Base-by-base conservation (phyloP, 2,113 vertebrate species). In the Kryptolebias marmoratus region DNA sequence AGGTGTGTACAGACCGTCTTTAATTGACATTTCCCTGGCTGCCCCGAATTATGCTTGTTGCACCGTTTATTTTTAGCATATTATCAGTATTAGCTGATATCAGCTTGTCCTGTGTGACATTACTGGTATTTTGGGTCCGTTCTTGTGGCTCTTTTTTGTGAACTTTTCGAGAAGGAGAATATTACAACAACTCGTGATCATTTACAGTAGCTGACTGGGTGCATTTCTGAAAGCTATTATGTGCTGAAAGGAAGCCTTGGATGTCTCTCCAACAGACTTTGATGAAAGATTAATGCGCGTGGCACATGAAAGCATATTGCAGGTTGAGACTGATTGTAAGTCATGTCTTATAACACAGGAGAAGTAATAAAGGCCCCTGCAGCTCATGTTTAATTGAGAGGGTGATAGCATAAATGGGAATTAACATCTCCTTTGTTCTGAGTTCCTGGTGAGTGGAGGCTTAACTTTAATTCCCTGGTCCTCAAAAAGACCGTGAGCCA, bases 371-470 rank as follows among this genome's bases (percentile, higher is more conserved):
- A 49, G 42, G 44, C 53, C 13, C 27, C 16, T 49, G 64, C 16
- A 10, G 63, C 44, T 55, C 1, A 12, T 68, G 61, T 71, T 71
- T 67, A 68, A 56, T 10, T 28, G 50, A 73, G 62, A 82, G 50
- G 60, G n/a, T 1, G 31, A 64, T 52, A 22, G 63, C 69, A 57
- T 80, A 61, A 82, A 81, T 70, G 48, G 64, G 42, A 80, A 82
- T 86, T 82, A 82, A 60, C 73, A 80, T 81, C 69, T 57, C 69
- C 75, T 72, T 77, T 74, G 76, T 84, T 75, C 52, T 47, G 66
- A 79, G 32, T 50, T 66, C 12, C 65, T 62, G 52, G 75, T 83
- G 57, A 82, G 60, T 59, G 71, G 64, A 75, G 54, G 67, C 68
- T 81, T 67, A 77, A 32, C 69, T 59, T 64, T 79, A 56, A 31